Base-by-base conservation (phyloP, 2,797 vertebrate genomes). In the Lacerta viridis region DNA sequence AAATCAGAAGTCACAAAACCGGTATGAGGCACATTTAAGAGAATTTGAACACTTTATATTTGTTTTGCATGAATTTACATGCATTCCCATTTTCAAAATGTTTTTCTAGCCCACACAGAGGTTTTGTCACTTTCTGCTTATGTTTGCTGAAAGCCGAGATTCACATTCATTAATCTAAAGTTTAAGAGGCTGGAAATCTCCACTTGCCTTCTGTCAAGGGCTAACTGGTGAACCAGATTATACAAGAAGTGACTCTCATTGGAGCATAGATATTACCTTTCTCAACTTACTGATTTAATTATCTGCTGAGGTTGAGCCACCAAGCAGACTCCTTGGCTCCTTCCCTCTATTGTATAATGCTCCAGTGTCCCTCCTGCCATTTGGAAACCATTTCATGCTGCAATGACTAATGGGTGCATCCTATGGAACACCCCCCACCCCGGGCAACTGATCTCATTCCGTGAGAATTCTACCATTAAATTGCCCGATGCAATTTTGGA, bases 241-340 rank as follows among this genome's bases (percentile, higher is more conserved):
- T 86, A 77, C 59, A 89, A 77, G 50, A 88, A 50, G 46, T 71
- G 68, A 68, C 43, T 77, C 59, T 84, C 84, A 86, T 88, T 77
- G 20, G 86, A 6, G 74, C 6, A 39, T 36, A 76, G 27, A 18
- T 87, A 66, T 27, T 2, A 71, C 36, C 89, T 91, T 89, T 90
- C 59, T 88, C 90, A 90, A 69, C 25, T n/a, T 87, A 7, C 46
- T 89, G 68, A 18, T 88, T 93, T 87, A 87, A 88, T 76, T 93
- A 55, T 75, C 91, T 90, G 23, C 25, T 79, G 61, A 90, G 46
- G 7, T 83, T 90, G 79, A 93, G 71, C 4, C 80, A 1, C 50
- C 91, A 91, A 91, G 0, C 64, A 92, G 61, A 79, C 69, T 84
- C 59, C 39, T 87, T 80, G 1, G 68, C 93, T 92, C n/a, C 82